Conservation (phyloP, 1,140 invertebrate species). For the Cecropterus lyciades region DNA sequence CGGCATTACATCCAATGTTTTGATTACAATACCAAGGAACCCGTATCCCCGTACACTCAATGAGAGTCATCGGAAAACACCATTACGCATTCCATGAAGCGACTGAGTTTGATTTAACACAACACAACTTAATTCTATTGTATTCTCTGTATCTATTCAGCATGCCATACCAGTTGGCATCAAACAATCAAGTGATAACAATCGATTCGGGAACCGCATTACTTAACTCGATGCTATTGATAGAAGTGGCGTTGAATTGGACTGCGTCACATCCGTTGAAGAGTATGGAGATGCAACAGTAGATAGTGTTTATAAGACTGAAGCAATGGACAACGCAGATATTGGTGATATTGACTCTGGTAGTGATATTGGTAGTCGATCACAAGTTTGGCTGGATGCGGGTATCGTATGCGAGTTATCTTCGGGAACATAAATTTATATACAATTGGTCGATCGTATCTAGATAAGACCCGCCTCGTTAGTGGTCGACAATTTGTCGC, state of each 20-base stretch:
- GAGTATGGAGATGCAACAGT: background rate
- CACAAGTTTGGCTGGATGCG: conserved; percentile 52
- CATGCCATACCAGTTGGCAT: conserved; percentile 54
- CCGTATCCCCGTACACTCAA: conserved; percentile 27
- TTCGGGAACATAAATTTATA: conserved; percentile 59
- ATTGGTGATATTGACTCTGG: background rate
- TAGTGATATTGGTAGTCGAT: conserved; percentile 27
- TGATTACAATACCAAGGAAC: conserved; percentile 31
- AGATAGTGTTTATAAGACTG: background rate
- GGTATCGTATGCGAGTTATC: conserved; percentile 49
- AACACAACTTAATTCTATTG: conserved; percentile 67
- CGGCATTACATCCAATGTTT: conserved; percentile 25
- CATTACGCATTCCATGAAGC: conserved; percentile 32
- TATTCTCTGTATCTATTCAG: conserved; percentile 52
- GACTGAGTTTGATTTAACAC: conserved; percentile 56
- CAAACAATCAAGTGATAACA: conserved; percentile 60
- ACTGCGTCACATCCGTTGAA: conserved; percentile 9
- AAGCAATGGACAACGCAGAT: conserved; percentile 34
- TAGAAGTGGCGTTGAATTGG: background rate
- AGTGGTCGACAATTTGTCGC: conserved; percentile 57
- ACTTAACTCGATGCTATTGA: conserved; percentile 30
- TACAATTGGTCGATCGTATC: conserved; percentile 57
- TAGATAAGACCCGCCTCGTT: conserved; percentile 55
- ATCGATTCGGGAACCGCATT: conserved; percentile 45
- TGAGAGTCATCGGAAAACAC: conserved; percentile 23